Percentiles rank a stretch among this genome's conserved stretches.
Evolutionary conservation across 2,797 vertebrate genomes (phyloP).

Genomic region (Myotis vivesi): DNA sequence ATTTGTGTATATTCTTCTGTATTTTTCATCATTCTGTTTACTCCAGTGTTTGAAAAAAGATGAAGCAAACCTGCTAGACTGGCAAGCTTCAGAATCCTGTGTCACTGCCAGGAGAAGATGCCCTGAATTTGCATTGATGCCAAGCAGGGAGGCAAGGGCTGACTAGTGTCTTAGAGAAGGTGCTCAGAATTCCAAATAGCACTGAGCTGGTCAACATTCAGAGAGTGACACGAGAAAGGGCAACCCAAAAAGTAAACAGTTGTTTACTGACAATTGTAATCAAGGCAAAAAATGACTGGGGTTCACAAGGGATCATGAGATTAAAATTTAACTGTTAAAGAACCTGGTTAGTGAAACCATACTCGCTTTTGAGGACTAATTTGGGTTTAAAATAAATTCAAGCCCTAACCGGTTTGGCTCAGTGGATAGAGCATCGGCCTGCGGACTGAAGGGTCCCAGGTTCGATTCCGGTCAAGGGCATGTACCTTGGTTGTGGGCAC

Average conservation of each 20-base stretch:
- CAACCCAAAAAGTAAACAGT: background rate
- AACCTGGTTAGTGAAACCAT: background rate
- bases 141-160: background rate
- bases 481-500: too few species aligned
- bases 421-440: too few species aligned
- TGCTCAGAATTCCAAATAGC: background rate
- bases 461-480: too few species aligned
- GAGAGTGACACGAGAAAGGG: background rate
- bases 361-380: background rate
- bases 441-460: too few species aligned
- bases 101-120: background rate
- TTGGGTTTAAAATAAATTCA: background rate
- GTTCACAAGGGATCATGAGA: background rate
- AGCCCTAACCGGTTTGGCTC: too few species aligned
- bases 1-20: conserved; percentile 20
- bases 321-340: background rate
- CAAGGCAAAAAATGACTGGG: background rate
- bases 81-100: background rate
- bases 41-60: background rate
- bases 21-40: background rate
- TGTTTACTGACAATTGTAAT: background rate
- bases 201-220: background rate
- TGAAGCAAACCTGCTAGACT: background rate
- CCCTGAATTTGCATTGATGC: background rate
- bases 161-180: background rate